Evolutionary conservation across 1,140 invertebrate species (phyloP).

Genomic region (Drosophila tristis): DNA sequence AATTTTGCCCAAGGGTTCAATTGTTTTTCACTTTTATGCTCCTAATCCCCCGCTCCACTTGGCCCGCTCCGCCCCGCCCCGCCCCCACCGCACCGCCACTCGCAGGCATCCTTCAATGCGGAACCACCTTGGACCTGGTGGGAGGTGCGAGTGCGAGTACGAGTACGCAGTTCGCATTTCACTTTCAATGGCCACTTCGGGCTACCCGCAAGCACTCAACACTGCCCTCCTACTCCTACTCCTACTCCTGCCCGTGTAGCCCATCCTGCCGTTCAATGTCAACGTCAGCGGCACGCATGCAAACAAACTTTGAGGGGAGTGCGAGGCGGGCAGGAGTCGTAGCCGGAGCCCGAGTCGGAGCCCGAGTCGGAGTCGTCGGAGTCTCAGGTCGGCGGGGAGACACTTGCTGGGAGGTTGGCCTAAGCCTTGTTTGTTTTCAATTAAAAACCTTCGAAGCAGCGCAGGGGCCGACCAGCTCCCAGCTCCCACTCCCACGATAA

Average conservation of each 20-base stretch:
- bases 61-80: not conserved
- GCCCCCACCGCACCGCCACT: no score
- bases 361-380: conserved; percentile 6
- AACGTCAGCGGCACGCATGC: conserved; percentile 75
- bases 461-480: not conserved
- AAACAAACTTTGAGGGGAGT: conserved; percentile 47
- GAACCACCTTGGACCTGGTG: conserved; percentile 9
- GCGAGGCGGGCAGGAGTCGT: not conserved
- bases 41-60: not conserved
- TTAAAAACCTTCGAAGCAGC: conserved; percentile 59
- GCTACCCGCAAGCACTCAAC: conserved; percentile 51
- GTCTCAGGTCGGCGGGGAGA: conserved; percentile 16
- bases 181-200: conserved; percentile 63
- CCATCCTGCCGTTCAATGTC: conserved; percentile 13
- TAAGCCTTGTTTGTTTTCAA: conserved; percentile 80
- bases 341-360: conserved; percentile 2
- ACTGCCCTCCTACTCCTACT: conserved; percentile 2
- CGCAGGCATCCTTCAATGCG: not conserved
- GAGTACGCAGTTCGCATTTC: conserved; percentile 46
- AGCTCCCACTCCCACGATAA: no score
- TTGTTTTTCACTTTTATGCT: conserved; percentile 81
- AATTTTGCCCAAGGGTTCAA: conserved; percentile 82
- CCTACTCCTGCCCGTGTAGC: not conserved
- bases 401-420: conserved; percentile 12
- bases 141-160: not conserved